These are phyloP conservation scores for Chloropsis hardwickii DNA, from an alignment of 2,113 vertebrate genomes.

Conservation along the genomic window DNA sequence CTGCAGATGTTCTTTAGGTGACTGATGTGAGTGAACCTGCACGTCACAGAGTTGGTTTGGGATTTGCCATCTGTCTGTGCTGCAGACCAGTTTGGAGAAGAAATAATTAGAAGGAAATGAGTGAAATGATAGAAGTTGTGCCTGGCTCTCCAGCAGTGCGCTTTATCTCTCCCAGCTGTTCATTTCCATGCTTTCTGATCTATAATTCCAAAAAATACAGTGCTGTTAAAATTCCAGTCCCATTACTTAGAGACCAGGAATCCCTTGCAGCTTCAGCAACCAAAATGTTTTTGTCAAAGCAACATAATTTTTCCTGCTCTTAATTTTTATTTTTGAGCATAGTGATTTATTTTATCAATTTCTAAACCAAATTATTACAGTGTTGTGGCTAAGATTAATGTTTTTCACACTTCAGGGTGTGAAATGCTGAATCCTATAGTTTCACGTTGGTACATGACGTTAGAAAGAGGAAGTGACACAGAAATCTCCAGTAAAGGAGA, in stretches of 20 bases:
- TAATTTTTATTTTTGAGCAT: neutral
- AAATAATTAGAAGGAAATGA: neutral
- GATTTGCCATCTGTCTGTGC: constrained; percentile 1
- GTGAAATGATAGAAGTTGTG: neutral
- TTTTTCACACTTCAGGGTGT: neutral
- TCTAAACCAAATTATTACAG: neutral
- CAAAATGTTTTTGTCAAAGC: neutral
- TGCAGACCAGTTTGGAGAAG: neutral
- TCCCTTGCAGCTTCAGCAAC: neutral
- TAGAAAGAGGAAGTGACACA: neutral
- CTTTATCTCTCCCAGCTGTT: neutral
- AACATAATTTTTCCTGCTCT: neutral
- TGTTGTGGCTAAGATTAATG: neutral
- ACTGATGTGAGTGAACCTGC: neutral
- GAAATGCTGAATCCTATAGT: neutral
- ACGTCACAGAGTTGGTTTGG: neutral
- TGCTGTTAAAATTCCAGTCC: neutral
- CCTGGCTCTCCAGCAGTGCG: neutral
- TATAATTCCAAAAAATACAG: neutral
- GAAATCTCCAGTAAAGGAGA: neutral
- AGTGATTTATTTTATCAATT: neutral
- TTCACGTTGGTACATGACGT: neutral
- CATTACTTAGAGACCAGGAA: neutral
- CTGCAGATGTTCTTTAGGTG: neutral
- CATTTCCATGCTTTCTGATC: neutral